Percentiles rank a stretch among this genome's conserved stretches.
These are phyloP conservation scores for Crenuchus spilurus DNA, from an alignment of 2,797 vertebrate species.

Conservation along the genomic window DNA sequence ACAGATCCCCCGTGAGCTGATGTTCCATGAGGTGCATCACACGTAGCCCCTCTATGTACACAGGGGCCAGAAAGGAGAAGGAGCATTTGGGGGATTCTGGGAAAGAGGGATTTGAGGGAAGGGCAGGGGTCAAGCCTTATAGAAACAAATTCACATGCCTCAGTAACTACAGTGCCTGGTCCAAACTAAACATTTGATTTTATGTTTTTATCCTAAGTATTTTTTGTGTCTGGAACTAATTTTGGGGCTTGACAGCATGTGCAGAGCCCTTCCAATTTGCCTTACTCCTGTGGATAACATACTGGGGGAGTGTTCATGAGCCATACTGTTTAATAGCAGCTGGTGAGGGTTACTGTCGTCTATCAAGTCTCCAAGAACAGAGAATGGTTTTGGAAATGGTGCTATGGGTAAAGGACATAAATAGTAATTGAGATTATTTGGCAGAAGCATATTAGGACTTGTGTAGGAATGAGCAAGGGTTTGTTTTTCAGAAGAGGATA, in stretches of 20 bases:
- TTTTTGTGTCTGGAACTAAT: slow-evolving; percentile 43
- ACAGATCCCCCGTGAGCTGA: slow-evolving; percentile 88
- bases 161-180: slow-evolving; percentile 67
- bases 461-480: slow-evolving; percentile 6
- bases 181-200: slow-evolving; percentile 54
- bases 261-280: slow-evolving; percentile 24
- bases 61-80: slow-evolving; percentile 15
- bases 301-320: slow-evolving; percentile 7
- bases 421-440: slow-evolving; percentile 27
- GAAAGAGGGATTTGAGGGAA: slow-evolving; percentile 22
- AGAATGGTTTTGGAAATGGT: slow-evolving; percentile 17
- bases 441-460: slow-evolving; percentile 34
- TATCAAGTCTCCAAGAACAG: slow-evolving; percentile 8
- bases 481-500: neutral
- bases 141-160: slow-evolving; percentile 37
- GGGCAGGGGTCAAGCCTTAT: slow-evolving; percentile 22
- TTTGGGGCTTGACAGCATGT: slow-evolving; percentile 1
- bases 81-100: slow-evolving; percentile 16
- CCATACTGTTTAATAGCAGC: slow-evolving; percentile 23
- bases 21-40: slow-evolving; percentile 93
- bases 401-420: slow-evolving; percentile 12
- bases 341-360: slow-evolving; percentile 2
- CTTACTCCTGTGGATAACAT: slow-evolving; percentile 36
- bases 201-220: slow-evolving; percentile 42
- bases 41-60: slow-evolving; percentile 72